Evolutionary conservation across 2,797 vertebrate genomes (phyloP).

Genomic region (Ctenosaura bakeri): DNA sequence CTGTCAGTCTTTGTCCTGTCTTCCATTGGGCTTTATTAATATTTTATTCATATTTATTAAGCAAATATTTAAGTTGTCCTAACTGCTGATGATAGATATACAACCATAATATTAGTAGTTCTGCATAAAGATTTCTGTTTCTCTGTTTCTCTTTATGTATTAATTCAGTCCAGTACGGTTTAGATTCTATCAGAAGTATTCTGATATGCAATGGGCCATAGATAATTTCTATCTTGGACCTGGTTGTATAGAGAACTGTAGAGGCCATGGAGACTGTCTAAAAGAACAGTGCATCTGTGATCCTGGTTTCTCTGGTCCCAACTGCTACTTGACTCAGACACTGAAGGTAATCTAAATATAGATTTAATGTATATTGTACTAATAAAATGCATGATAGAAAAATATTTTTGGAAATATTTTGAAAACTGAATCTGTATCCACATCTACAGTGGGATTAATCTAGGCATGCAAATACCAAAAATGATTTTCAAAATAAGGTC

Average conservation of each 20-base stretch:
- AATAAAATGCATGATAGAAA: not conserved
- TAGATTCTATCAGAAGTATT: slow-evolving; percentile 96
- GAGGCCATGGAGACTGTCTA: slow-evolving; percentile 96
- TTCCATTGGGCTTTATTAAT: not conserved
- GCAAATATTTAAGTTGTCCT: not conserved
- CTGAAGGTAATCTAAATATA: slow-evolving; percentile 86
- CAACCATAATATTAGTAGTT: not conserved
- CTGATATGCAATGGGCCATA: slow-evolving; percentile 95
- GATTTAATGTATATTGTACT: not conserved
- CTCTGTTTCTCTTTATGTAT: slow-evolving; percentile 60
- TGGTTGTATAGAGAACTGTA: slow-evolving; percentile 90
- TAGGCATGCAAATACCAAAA: not conserved
- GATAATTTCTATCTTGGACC: slow-evolving; percentile 98
- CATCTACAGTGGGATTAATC: slow-evolving; percentile 31
- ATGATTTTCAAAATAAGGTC: slow-evolving; percentile 19
- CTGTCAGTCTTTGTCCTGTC: not conserved
- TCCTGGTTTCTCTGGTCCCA: slow-evolving; percentile 92
- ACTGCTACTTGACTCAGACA: slow-evolving; percentile 90
- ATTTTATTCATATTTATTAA: not conserved
- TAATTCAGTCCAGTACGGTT: slow-evolving; percentile 90
- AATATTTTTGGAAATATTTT: not conserved
- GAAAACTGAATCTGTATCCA: not conserved
- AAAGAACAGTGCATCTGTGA: slow-evolving; percentile 95
- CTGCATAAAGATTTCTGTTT: slow-evolving; percentile 13
- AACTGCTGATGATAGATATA: slow-evolving; percentile 4